A percentile compares a stretch with the other conserved stretches of the same genome.
phyloP scores from a whole-genome alignment of 1,140 invertebrate genomes.

The Dreissena rostriformis region DNA sequence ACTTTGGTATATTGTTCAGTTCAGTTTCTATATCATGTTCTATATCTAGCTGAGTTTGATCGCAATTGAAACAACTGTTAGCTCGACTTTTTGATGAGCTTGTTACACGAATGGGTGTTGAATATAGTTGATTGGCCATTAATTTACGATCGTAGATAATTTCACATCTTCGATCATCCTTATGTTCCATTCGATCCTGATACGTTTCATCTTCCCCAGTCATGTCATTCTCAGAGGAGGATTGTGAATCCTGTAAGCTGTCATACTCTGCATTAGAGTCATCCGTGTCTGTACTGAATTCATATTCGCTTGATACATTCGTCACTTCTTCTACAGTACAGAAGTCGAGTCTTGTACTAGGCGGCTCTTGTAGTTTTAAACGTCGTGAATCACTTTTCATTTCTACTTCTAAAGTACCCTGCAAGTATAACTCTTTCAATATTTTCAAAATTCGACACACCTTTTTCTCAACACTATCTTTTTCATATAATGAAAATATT shows the following conservation, averaged over 20 bases:
- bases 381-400: neutral
- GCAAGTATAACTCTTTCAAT: constrained; percentile 37
- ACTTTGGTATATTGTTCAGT: neutral
- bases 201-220: too few species aligned
- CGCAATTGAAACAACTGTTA: too few species aligned
- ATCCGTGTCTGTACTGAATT: constrained; percentile 2
- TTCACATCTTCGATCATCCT: too few species aligned
- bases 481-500: constrained; percentile 10
- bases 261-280: neutral
- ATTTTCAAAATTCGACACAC: constrained; percentile 23
- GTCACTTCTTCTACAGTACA: constrained; percentile 25
- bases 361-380: constrained; percentile 31
- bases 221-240: too few species aligned
- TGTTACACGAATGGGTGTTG: too few species aligned
- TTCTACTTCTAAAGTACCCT: constrained; percentile 16
- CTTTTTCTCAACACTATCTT: constrained; percentile 7
- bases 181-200: too few species aligned
- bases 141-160: too few species aligned
- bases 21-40: neutral
- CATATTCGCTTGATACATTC: neutral
- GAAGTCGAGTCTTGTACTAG: constrained; percentile 13
- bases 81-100: too few species aligned
- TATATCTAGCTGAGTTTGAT: constrained; percentile 1
- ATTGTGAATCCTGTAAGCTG: too few species aligned
- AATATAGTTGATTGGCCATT: too few species aligned